Conservation (phyloP, 2,797 vertebrate species). For the Euthynnus affinis region DNA sequence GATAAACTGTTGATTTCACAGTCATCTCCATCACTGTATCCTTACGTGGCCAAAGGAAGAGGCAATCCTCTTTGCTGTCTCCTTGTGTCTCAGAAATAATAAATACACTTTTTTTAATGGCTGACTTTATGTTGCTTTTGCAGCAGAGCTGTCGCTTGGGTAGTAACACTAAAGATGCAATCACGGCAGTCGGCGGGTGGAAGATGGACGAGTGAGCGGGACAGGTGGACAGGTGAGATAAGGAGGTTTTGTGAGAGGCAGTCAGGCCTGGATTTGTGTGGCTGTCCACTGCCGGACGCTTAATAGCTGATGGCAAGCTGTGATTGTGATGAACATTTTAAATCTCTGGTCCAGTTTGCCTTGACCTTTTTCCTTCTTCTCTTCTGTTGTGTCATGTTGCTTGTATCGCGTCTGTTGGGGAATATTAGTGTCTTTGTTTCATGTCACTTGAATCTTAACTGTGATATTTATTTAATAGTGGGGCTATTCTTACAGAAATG, state of each 20-base stretch:
- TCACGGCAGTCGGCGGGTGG: constrained; percentile 73
- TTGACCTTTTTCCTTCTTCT: constrained; percentile 82
- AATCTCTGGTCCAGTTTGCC: constrained; percentile 81
- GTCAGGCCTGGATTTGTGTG: constrained; percentile 83
- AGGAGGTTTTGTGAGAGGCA: constrained; percentile 83
- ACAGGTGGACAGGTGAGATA: constrained; percentile 89
- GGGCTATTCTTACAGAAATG: constrained; percentile 49
- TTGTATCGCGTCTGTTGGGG: constrained; percentile 54
- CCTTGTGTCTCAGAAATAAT: constrained; percentile 82
- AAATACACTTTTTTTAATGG: constrained; percentile 86
- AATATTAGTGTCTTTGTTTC: constrained; percentile 75
- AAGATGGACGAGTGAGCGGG: constrained; percentile 84
- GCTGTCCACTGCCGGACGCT: constrained; percentile 81
- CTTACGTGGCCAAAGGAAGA: constrained; percentile 60
- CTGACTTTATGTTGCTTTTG: constrained; percentile 84
- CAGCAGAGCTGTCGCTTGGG: constrained; percentile 79
- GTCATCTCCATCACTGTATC: constrained; percentile 71
- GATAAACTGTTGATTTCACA: constrained; percentile 68
- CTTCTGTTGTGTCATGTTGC: constrained; percentile 57
- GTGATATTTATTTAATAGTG: constrained; percentile 56
- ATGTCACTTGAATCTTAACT: constrained; percentile 45
- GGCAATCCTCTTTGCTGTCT: constrained; percentile 80
- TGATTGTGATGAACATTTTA: constrained; percentile 86
- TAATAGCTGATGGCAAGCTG: constrained; percentile 86
- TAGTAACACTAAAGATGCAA: constrained; percentile 85